These are phyloP conservation scores for Vidua chalybeata DNA, from an alignment of 2,113 vertebrate genomes.

Conservation along the genomic window DNA sequence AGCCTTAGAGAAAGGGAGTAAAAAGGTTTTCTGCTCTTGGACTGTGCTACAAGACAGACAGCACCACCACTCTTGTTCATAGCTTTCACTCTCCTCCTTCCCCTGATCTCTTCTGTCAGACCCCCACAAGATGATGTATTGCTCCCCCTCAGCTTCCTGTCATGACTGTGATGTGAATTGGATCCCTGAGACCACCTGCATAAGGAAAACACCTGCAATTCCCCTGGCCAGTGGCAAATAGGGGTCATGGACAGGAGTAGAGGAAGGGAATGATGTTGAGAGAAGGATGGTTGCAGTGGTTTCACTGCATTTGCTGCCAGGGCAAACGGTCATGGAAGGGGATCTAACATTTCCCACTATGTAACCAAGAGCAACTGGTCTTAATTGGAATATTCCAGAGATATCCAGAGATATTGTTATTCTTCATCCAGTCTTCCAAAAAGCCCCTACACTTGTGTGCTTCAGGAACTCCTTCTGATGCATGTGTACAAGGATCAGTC, in stretches of 20 bases:
- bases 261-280: neutral
- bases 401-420: neutral
- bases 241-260: neutral
- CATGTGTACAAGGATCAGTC: accelerated
- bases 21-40: neutral
- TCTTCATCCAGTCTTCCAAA: neutral
- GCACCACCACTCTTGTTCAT: neutral
- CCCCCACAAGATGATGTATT: neutral
- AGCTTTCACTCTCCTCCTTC: neutral
- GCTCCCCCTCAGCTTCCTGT: neutral
- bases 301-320: neutral
- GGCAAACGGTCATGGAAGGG: neutral
- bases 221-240: neutral
- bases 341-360: neutral
- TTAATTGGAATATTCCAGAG: neutral
- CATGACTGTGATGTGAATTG: neutral
- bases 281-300: neutral
- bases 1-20: neutral
- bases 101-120: neutral
- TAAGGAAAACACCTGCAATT: neutral
- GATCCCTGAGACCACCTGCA: neutral
- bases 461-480: neutral
- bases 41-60: neutral
- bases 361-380: neutral
- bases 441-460: neutral